These are phyloP conservation scores for Eulemur mongoz DNA, from an alignment of 2,797 vertebrate genomes.

Conservation along the genomic window DNA sequence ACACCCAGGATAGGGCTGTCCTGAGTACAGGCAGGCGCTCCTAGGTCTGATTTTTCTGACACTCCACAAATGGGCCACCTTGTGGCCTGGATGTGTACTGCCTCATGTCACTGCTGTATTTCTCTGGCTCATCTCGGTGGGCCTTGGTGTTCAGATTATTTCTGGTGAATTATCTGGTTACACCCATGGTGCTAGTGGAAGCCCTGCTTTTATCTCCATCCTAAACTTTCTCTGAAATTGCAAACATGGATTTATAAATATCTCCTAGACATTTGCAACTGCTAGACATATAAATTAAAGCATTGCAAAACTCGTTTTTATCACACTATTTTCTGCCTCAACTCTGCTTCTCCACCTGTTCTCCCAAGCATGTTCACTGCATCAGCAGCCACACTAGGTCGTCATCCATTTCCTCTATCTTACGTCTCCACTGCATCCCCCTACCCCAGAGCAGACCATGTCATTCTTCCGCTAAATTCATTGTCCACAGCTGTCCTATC, in stretches of 20 bases:
- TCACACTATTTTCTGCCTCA: not conserved
- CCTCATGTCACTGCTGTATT: not conserved
- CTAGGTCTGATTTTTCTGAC: not conserved
- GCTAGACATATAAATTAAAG: not conserved
- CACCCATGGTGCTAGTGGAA: not conserved
- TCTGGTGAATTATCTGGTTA: not conserved
- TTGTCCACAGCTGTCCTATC: not conserved
- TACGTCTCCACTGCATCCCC: too few species aligned
- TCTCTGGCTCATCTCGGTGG: not conserved
- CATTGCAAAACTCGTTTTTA: not conserved
- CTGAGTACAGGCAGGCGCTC: not conserved
- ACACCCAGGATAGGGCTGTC: rapidly evolving
- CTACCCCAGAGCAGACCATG: not conserved
- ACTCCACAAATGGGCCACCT: not conserved
- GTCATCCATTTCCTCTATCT: not conserved
- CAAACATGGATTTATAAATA: not conserved
- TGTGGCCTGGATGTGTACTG: not conserved
- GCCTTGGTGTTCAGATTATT: not conserved
- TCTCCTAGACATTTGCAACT: not conserved
- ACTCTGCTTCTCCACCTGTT: not conserved
- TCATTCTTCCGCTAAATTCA: not conserved
- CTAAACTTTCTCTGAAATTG: conserved; percentile 36
- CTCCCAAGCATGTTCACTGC: not conserved
- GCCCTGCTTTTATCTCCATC: not conserved
- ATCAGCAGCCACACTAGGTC: not conserved